Percentiles rank a stretch among this genome's conserved stretches.
Evolutionary conservation across 2,888 invertebrate genomes (phyloP).

Genomic region (Oscheius sp.): DNA sequence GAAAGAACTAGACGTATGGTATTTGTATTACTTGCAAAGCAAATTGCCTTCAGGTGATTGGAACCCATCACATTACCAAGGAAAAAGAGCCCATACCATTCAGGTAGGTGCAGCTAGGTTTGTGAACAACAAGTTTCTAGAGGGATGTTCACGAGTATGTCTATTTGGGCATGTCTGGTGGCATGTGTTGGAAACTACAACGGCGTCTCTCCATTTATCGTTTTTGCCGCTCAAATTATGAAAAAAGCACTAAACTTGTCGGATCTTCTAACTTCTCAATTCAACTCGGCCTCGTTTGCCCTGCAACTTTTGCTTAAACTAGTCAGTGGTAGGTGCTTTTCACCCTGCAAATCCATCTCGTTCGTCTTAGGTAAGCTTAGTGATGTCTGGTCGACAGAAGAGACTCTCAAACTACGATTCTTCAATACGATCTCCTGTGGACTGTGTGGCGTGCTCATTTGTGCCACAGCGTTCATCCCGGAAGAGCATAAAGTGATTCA

Average conservation of each 20-base stretch:
- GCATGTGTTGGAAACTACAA: slow-evolving; percentile 49
- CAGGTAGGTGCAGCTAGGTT: not conserved
- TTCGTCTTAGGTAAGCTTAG: slow-evolving; percentile 30
- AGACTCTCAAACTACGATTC: slow-evolving; percentile 42
- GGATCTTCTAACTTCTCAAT: slow-evolving; percentile 40
- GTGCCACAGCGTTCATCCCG: slow-evolving; percentile 41
- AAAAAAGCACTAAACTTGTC: slow-evolving; percentile 42
- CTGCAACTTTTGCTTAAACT: slow-evolving; percentile 45
- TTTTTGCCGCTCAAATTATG: slow-evolving; percentile 41
- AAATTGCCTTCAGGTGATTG: slow-evolving; percentile 10
- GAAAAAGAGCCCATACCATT: not conserved
- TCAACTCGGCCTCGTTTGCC: slow-evolving; percentile 40
- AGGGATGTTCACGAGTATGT: slow-evolving; percentile 39
- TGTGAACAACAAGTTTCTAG: slow-evolving; percentile 14
- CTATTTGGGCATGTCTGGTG: slow-evolving; percentile 41
- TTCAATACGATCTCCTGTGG: slow-evolving; percentile 52
- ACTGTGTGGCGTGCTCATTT: slow-evolving; percentile 42
- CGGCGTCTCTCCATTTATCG: slow-evolving; percentile 46
- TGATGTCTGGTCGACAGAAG: slow-evolving; percentile 31
- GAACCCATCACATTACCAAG: not conserved
- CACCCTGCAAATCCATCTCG: slow-evolving; percentile 13
- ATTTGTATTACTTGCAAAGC: not conserved
- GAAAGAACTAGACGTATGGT: slow-evolving; percentile 39
- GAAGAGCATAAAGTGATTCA: slow-evolving; percentile 36
- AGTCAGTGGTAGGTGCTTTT: slow-evolving; percentile 40